phyloP scores from a whole-genome alignment of 2,113 vertebrate genomes.

The Pteropus alecto region DNA sequence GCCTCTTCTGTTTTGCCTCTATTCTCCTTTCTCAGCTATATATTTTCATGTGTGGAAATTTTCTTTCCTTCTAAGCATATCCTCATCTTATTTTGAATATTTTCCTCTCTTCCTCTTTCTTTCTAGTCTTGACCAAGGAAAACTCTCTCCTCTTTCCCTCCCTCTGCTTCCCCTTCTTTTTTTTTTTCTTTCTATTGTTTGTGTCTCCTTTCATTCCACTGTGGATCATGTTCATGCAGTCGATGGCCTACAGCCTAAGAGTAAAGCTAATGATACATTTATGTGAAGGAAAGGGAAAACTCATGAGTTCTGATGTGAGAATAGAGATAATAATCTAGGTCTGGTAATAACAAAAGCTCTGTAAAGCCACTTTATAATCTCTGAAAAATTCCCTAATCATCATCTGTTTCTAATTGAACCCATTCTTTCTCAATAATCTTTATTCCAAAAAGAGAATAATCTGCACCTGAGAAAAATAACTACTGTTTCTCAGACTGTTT shows the following conservation, averaged over 20 bases:
- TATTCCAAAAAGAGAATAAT: not conserved
- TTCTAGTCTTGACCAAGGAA: not conserved
- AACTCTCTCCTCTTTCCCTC: not conserved
- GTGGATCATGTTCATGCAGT: not conserved
- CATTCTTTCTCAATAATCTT: not conserved
- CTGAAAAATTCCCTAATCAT: not conserved
- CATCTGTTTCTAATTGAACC: not conserved
- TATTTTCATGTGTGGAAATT: not conserved
- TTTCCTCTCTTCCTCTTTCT: not conserved
- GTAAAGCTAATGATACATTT: not conserved
- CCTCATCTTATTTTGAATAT: not conserved
- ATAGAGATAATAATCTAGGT: not conserved
- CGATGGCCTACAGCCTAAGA: not conserved
- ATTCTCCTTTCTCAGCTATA: fast-evolving
- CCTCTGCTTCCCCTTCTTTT: not conserved
- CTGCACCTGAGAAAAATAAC: not conserved
- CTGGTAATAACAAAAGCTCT: not conserved
- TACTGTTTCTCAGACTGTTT: not conserved
- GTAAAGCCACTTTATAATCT: not conserved
- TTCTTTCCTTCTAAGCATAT: not conserved
- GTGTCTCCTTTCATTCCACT: not conserved
- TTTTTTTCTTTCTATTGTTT: not conserved
- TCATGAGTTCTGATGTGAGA: not conserved
- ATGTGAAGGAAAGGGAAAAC: not conserved
- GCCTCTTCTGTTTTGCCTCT: not conserved